phyloP scores from a whole-genome alignment of 2,113 vertebrate species.

The Oryzias celebensis region DNA sequence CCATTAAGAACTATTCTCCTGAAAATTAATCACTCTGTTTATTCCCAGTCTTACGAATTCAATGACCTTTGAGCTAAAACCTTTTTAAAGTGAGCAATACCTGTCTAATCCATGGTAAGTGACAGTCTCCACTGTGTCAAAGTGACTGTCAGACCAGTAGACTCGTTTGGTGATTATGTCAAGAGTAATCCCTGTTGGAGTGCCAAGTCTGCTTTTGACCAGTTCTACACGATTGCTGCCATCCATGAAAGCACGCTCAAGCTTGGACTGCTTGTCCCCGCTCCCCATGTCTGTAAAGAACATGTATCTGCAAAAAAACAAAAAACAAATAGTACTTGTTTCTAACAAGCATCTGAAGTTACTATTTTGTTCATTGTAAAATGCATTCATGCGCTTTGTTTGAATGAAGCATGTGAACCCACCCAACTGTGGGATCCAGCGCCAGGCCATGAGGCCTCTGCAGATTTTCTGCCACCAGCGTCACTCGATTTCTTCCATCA shows the following conservation, averaged over 20 bases:
- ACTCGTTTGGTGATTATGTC: slow-evolving; percentile 73
- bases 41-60: not conserved
- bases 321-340: not conserved
- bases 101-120: slow-evolving; percentile 75
- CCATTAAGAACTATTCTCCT: slow-evolving; percentile 66
- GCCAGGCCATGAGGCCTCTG: slow-evolving; percentile 69
- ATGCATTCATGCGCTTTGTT: not conserved
- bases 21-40: not conserved
- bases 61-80: not conserved
- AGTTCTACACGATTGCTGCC: slow-evolving; percentile 72
- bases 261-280: slow-evolving; percentile 52
- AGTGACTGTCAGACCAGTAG: slow-evolving; percentile 79
- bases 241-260: slow-evolving; percentile 79
- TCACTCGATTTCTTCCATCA: slow-evolving; percentile 69
- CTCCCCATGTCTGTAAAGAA: slow-evolving; percentile 74
- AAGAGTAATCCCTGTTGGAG: slow-evolving; percentile 69
- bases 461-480: slow-evolving; percentile 76
- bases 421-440: slow-evolving; percentile 78
- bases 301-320: slow-evolving; percentile 70
- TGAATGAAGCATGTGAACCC: slow-evolving; percentile 13
- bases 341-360: not conserved
- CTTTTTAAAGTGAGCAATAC: slow-evolving; percentile 36
- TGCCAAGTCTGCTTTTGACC: slow-evolving; percentile 68
- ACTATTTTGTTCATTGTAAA: not conserved
- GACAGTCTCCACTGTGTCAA: slow-evolving; percentile 75